Base-by-base conservation (phyloP, 2,797 vertebrate genomes). In the Acridotheres tristis region DNA sequence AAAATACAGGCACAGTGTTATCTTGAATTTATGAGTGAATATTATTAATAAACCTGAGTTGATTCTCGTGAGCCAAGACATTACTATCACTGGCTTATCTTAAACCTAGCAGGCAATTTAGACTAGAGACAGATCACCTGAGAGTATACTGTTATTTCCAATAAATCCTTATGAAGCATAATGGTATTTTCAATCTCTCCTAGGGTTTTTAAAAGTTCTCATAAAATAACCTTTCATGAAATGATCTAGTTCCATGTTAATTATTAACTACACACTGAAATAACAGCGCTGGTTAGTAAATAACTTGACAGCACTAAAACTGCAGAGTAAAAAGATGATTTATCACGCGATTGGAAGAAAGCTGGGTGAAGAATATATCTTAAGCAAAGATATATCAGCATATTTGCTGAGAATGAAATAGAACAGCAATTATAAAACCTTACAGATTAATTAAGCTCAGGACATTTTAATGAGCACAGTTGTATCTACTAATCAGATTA, bases 81-180 rank as follows among this genome's bases (percentile, higher is more conserved):
- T 90, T 90, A 90, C 90, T 92, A 80, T 85, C 69, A 85, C n/a
- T 68, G 61, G 75, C 77, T 96, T 93, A 96, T 73, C 79, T 94
- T 94, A 96, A 93, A 91, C 85, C 69, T 94, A 91, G 43, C 55
- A 95, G 61, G 66, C 66, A 97, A 95, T 89, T 95, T 93, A 85
- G 89, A 95, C 82, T 65, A 84, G 79, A 89, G 42, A 58, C 7
- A 2, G 72, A 90, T 93, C 93, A 94, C 82, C 57, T 95, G 48
- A 85, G 78, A 96, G 84, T 58, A 89, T 75, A 90, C 18, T 88
- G 87, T 89, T 94, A 94, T 94, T 96, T 91, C 21, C 47, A 97
- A 90, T 57, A 97, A 92, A 94, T 92, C 82, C 78, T 80, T 85
- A 55, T 71, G 89, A 93, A 89, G 78, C 88, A 81, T 80, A 85